A percentile compares a stretch with the other conserved stretches of the same genome.
These are phyloP conservation scores for Otis tarda DNA, from an alignment of 2,113 vertebrate genomes.

Conservation along the genomic window DNA sequence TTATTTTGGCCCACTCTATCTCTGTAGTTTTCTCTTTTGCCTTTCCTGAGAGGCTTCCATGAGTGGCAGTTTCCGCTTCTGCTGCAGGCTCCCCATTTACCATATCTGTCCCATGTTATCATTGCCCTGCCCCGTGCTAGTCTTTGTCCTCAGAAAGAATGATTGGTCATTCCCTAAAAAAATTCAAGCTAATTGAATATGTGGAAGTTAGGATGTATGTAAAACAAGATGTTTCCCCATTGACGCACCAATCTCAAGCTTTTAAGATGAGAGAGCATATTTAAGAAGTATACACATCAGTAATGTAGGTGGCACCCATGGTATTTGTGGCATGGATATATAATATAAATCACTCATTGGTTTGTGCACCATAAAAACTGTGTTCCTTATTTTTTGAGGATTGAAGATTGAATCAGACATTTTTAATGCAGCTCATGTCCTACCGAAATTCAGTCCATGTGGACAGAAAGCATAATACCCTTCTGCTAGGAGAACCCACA, in stretches of 20 bases:
- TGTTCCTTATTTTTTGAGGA: not conserved
- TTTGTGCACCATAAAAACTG: not conserved
- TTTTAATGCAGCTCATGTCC: not conserved
- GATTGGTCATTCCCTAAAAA: not conserved
- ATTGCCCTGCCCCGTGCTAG: not conserved
- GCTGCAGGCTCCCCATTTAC: not conserved
- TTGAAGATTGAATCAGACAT: not conserved
- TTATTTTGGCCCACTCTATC: not conserved
- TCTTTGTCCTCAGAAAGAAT: not conserved
- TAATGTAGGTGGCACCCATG: not conserved
- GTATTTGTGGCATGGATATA: not conserved
- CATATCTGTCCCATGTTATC: not conserved
- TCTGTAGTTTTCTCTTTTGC: not conserved
- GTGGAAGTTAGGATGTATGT: not conserved
- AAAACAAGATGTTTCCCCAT: not conserved
- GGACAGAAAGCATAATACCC: not conserved
- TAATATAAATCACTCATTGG: not conserved
- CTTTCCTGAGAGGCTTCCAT: not conserved
- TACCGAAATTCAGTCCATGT: not conserved
- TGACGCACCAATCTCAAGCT: not conserved
- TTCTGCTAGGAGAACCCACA: not conserved
- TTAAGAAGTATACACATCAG: not conserved
- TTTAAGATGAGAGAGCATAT: not conserved
- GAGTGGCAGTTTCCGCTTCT: not conserved
- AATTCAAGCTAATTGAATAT: not conserved